A percentile compares a stretch with the other conserved stretches of the same genome.
phyloP scores from a whole-genome alignment of 2,113 vertebrate genomes.

The Myotis yumanensis region DNA sequence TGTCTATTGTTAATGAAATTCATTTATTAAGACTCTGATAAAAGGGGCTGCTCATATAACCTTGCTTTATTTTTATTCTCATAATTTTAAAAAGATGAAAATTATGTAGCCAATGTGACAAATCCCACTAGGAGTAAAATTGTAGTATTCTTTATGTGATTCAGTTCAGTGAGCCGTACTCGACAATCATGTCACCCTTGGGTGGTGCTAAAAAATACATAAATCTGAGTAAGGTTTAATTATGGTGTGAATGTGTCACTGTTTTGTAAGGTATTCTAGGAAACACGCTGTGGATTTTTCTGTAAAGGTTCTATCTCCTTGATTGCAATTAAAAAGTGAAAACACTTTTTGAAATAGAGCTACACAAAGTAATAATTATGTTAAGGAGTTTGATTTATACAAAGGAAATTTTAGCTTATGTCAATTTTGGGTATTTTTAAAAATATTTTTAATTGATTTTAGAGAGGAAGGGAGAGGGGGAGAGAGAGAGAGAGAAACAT shows the following conservation, averaged over 20 bases:
- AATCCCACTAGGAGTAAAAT: not conserved
- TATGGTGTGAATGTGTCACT: not conserved
- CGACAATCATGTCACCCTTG: not conserved
- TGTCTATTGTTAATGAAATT: not conserved
- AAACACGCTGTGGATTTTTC: not conserved
- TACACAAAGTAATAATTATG: not conserved
- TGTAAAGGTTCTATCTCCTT: not conserved
- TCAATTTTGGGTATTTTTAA: not conserved
- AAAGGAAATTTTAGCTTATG: not conserved
- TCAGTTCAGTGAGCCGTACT: not conserved
- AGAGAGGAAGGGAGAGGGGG: too few species aligned
- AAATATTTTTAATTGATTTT: too few species aligned
- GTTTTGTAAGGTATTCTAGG: not conserved
- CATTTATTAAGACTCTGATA: slow-evolving; percentile 27
- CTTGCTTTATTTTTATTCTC: not conserved
- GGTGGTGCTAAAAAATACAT: not conserved
- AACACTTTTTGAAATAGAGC: not conserved
- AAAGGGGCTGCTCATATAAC: not conserved
- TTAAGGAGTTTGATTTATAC: not conserved
- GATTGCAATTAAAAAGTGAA: not conserved
- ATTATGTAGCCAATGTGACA: not conserved
- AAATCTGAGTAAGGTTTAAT: not conserved
- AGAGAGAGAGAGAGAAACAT: too few species aligned
- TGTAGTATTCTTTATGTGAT: not conserved
- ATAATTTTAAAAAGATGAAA: slow-evolving; percentile 6